These are phyloP conservation scores for Antheraea pernyi DNA, from an alignment of 1,140 invertebrate species.

Conservation along the genomic window DNA sequence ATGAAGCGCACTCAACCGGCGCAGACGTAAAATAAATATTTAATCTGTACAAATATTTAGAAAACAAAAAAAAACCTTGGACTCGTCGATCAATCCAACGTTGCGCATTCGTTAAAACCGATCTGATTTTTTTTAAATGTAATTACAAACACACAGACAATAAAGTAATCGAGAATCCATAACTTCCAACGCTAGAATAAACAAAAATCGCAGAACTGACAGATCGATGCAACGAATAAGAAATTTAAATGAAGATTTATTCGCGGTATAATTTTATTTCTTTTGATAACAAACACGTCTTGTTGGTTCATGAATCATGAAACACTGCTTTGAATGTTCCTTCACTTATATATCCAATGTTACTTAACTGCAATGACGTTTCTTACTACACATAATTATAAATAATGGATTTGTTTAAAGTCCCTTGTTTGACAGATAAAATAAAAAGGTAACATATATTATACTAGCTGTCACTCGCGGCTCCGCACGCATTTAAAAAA, in stretches of 20 bases:
- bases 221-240: constrained; percentile 2
- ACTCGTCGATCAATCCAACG: not conserved
- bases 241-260: constrained; percentile 2
- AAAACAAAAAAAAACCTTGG: constrained; percentile 3
- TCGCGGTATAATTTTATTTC: constrained; percentile 1
- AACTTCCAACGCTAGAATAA: not conserved
- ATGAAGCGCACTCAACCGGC: not conserved
- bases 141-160: constrained; percentile 3
- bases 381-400: too few species aligned
- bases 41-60: constrained; percentile 1
- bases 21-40: not conserved
- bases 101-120: constrained; percentile 2
- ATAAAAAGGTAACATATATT: too few species aligned
- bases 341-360: not conserved
- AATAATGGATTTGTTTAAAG: too few species aligned
- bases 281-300: constrained; percentile 1
- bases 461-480: too few species aligned
- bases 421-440: too few species aligned
- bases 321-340: not conserved
- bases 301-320: not conserved
- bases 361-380: not conserved
- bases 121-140: not conserved
- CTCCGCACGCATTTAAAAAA: too few species aligned
- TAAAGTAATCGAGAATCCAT: constrained; percentile 3
- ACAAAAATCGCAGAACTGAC: not conserved